Conservation (phyloP, 2,888 invertebrate genomes). For the Elgonia sp. region DNA sequence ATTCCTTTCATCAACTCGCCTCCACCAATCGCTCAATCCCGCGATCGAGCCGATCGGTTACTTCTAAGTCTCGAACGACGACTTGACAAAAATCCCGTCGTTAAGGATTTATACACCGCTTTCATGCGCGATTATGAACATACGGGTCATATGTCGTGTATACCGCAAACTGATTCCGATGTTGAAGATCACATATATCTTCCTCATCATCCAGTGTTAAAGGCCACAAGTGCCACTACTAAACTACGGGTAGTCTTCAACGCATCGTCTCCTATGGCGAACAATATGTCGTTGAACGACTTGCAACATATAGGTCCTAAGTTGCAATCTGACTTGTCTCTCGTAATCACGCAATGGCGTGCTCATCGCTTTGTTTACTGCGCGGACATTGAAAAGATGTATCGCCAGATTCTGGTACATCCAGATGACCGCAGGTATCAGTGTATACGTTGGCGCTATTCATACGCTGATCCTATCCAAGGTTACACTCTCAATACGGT, state of each 20-base stretch:
- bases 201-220: background rate
- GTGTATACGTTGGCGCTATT: conserved; percentile 14
- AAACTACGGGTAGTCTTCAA: conserved; percentile 14
- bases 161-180: background rate
- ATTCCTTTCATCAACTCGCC: background rate
- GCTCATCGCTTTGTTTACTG: conserved; percentile 13
- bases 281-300: background rate
- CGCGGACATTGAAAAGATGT: conserved; percentile 21
- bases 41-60: conserved; percentile 7
- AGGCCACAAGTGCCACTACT: background rate
- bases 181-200: background rate
- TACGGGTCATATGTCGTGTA: background rate
- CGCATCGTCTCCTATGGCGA: background rate
- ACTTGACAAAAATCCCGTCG: too few species aligned
- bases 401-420: conserved; percentile 11
- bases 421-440: conserved; percentile 6
- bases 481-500: conserved; percentile 41
- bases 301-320: background rate
- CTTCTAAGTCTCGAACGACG: background rate
- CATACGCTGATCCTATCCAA: background rate
- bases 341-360: conserved; percentile 1
- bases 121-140: background rate
- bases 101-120: too few species aligned
- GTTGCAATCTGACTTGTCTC: conserved; percentile 5
- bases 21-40: background rate